phyloP scores from a whole-genome alignment of 2,797 vertebrate species.

The Gephyroberyx darwinii region DNA sequence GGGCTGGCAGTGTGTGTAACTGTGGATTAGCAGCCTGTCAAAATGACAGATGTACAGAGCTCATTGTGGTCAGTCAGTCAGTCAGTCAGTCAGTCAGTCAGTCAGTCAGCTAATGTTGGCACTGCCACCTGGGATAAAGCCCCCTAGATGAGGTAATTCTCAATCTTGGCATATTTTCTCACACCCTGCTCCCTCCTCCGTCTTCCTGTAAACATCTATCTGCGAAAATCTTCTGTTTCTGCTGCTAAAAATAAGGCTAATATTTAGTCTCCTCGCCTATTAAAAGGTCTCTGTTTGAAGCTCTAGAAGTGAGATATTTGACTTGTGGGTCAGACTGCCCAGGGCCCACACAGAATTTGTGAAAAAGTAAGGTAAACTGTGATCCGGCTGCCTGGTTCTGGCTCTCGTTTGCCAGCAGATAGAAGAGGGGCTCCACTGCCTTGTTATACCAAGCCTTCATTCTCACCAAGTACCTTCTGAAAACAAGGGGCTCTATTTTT shows the following conservation, averaged over 20 bases:
- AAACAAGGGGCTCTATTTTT: constrained; percentile 79
- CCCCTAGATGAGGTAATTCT: constrained; percentile 34
- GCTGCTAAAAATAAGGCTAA: constrained; percentile 27
- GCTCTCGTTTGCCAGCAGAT: constrained; percentile 48
- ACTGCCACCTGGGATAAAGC: constrained; percentile 37
- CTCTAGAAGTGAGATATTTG: constrained; percentile 30
- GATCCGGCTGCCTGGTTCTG: constrained; percentile 57
- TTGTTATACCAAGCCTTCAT: constrained; percentile 69
- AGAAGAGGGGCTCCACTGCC: constrained; percentile 51
- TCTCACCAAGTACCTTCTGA: constrained; percentile 72
- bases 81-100: constrained; percentile 25
- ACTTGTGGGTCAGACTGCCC: constrained; percentile 9
- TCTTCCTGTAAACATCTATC: background rate
- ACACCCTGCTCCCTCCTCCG: constrained; percentile 14
- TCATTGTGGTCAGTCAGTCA: constrained; percentile 7
- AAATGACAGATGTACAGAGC: constrained; percentile 12
- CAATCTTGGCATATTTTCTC: constrained; percentile 38
- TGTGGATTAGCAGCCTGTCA: background rate
- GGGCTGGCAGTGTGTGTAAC: background rate
- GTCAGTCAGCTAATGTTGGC: constrained; percentile 28
- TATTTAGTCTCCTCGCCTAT: constrained; percentile 23
- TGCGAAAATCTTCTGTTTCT: constrained; percentile 12
- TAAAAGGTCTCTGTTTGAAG: constrained; percentile 12
- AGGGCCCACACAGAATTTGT: constrained; percentile 39
- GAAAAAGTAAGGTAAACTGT: constrained; percentile 65